These are phyloP conservation scores for Camponotus vicinus DNA, from an alignment of 1,140 invertebrate species.

Conservation along the genomic window DNA sequence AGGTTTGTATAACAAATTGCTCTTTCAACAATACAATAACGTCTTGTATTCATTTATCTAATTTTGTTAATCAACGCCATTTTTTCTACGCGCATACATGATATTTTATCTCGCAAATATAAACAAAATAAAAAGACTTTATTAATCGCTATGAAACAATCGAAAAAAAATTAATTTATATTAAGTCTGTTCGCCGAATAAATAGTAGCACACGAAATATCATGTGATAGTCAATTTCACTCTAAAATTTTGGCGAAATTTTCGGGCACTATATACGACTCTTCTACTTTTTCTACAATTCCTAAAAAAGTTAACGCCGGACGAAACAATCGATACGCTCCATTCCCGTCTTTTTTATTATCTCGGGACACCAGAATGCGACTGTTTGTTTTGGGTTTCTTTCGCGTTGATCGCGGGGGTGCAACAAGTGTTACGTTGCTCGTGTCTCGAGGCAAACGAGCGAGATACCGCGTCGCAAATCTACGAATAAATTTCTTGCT, in stretches of 20 bases:
- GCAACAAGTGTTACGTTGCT: slow-evolving; percentile 80
- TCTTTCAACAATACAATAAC: slow-evolving; percentile 11
- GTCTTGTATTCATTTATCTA: slow-evolving; percentile 9
- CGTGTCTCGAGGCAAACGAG: slow-evolving; percentile 76
- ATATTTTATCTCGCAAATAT: slow-evolving; percentile 8
- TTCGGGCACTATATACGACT: background rate
- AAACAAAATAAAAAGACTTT: background rate
- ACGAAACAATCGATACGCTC: slow-evolving; percentile 30
- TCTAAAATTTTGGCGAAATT: background rate
- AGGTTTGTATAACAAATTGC: background rate
- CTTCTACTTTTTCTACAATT: background rate
- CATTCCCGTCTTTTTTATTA: background rate
- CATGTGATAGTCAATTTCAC: background rate
- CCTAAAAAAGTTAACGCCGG: background rate
- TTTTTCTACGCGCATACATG: background rate
- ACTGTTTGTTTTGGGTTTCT: slow-evolving; percentile 53
- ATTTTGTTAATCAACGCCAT: background rate
- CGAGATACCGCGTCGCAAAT: slow-evolving; percentile 44
- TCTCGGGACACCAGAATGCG: background rate
- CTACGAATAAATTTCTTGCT: slow-evolving; percentile 63
- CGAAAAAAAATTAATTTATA: background rate
- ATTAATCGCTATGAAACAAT: background rate
- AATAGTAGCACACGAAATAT: background rate
- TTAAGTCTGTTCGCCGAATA: background rate
- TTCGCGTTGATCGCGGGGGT: slow-evolving; percentile 63